Evolutionary conservation across 2,113 vertebrate species (phyloP), one percentile per base, ranked within the genome.

Genomic region (Puffinus mauretanicus): DNA sequence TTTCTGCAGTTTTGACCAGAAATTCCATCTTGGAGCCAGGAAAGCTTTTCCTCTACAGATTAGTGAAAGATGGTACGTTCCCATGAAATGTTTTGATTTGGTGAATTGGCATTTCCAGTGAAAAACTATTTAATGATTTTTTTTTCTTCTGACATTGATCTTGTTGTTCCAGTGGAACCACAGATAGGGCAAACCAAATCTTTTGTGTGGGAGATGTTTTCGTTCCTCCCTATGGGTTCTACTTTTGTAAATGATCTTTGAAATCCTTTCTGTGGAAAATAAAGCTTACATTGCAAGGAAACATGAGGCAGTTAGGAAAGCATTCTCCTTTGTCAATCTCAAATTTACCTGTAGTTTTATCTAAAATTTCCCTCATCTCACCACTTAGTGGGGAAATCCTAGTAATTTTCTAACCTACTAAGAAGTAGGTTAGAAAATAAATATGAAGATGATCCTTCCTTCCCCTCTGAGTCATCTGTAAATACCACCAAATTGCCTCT

Each of bases 401-500:
- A 88, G 36, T 81, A 93, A 18, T 93, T 40, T 40, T 40, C 40
- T 40, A 40, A 40, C 25, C 14, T 40, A 64, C 18, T 84, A 34
- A 83, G 82, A 95, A 93, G 14, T 58, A 34, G 24, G 18, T 86
- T 93, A 90, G 69, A 87, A 96, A 94, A 88, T 86, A 95, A 93
- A 40, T 84, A 90, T 49, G 52, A 89, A 94, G 82, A 80, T 87
- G 88, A 94, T 91, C 52, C 44, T 94, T 95, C 66, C 72, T 94
- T 97, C 44, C 89, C 7, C 30, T 87, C 84, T 64, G 66, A 82
- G 58, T 87, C 77, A 62, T 91, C 77, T 93, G 22, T 76, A 85
- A 91, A 87, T 95, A 70, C 36, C 38, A 84, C 73, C 49, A 84
- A 87, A 94, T 92, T 91, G 40, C n/a, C 24, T 55, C 16, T 46